These are phyloP conservation scores for Cyclophora punctaria DNA, from an alignment of 2,888 invertebrate genomes.

Conservation along the genomic window DNA sequence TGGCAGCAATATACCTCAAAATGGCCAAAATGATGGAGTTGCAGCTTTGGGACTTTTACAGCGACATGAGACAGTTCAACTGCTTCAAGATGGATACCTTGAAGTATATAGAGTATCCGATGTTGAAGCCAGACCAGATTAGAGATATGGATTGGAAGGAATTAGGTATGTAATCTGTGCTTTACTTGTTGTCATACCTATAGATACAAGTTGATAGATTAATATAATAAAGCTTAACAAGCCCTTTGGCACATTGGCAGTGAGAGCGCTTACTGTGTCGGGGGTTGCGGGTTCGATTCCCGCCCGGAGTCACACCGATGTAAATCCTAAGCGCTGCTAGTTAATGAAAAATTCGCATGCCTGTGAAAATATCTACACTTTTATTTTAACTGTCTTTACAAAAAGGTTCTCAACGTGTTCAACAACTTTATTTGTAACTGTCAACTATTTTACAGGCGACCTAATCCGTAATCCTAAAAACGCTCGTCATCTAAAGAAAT, in stretches of 20 bases:
- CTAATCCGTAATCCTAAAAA: constrained; percentile 84
- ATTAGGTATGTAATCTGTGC: constrained; percentile 74
- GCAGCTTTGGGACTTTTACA: constrained; percentile 91
- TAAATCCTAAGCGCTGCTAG: too few relatives aligned
- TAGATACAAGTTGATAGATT: too few relatives aligned
- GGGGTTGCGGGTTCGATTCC: too few relatives aligned
- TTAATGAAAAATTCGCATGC: too few relatives aligned
- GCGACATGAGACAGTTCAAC: constrained; percentile 90
- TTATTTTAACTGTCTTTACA: too few relatives aligned
- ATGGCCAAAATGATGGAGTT: constrained; percentile 96
- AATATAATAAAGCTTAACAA: too few relatives aligned
- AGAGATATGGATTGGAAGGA: constrained; percentile 92
- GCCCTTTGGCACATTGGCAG: too few relatives aligned
- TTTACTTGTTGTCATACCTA: neutral
- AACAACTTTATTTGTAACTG: neutral
- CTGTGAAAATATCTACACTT: too few relatives aligned
- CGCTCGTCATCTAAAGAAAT: constrained; percentile 85
- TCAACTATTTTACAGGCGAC: constrained; percentile 60
- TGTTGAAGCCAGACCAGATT: constrained; percentile 84
- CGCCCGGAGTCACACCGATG: too few relatives aligned
- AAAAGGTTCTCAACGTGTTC: too few relatives aligned
- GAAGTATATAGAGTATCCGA: constrained; percentile 85
- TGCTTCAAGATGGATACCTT: constrained; percentile 85
- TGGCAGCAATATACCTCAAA: constrained; percentile 88
- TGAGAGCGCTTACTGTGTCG: too few relatives aligned